Conservation (phyloP, 23 tunicate species). For the Halocynthia roretzi region DNA sequence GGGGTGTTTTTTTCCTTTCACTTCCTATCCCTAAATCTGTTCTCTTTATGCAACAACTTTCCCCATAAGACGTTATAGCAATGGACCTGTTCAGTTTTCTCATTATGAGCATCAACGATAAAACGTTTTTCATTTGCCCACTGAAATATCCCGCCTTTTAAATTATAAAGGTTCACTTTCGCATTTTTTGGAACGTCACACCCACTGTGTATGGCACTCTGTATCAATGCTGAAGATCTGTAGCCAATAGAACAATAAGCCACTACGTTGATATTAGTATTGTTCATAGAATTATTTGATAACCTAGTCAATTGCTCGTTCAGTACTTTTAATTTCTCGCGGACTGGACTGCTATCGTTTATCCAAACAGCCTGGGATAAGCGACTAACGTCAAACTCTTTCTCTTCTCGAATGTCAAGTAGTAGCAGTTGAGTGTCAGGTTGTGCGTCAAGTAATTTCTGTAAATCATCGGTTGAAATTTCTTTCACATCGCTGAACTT, state of each 20-base stretch:
- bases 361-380: conserved; percentile 34
- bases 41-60: conserved; percentile 3
- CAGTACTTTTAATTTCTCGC: conserved; percentile 23
- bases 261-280: conserved; percentile 28
- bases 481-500: conserved; percentile 43
- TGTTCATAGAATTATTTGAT: not conserved
- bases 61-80: conserved; percentile 14
- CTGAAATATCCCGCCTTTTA: conserved; percentile 23
- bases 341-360: conserved; percentile 9
- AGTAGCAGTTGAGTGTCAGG: conserved; percentile 8
- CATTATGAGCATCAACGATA: not conserved
- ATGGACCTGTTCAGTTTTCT: conserved; percentile 9
- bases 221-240: conserved; percentile 40
- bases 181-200: not conserved
- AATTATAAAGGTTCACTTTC: conserved; percentile 10
- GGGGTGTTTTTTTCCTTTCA: not conserved
- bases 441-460: conserved; percentile 17
- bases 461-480: conserved; percentile 52
- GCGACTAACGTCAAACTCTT: conserved; percentile 45
- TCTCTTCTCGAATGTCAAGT: conserved; percentile 49
- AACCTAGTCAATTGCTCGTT: not conserved
- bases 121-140: conserved; percentile 25
- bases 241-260: conserved; percentile 83
- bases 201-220: not conserved
- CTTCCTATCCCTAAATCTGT: not conserved